Percentiles rank a stretch among this genome's conserved stretches.
These are phyloP conservation scores for Pipistrellus pygmaeus DNA, from an alignment of 2,797 vertebrate genomes.

Conservation along the genomic window DNA sequence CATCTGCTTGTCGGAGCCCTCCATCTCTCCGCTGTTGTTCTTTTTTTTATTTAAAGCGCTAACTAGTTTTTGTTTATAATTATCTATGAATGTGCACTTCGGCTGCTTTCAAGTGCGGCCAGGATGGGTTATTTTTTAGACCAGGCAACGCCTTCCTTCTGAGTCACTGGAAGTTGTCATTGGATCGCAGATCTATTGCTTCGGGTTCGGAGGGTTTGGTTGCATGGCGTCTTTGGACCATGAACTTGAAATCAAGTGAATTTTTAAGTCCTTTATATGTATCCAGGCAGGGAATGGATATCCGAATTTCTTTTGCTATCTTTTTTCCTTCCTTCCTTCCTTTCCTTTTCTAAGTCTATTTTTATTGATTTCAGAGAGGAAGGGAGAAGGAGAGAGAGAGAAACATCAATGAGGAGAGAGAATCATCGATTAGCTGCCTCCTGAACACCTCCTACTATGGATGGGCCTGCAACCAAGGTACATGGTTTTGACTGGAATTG, in stretches of 20 bases:
- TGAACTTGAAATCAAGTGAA: slow-evolving; percentile 59
- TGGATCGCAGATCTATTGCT: slow-evolving; percentile 57
- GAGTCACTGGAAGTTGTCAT: slow-evolving; percentile 74
- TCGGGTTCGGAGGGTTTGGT: slow-evolving; percentile 69
- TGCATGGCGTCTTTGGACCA: slow-evolving; percentile 61
- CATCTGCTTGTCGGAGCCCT: slow-evolving; percentile 86
- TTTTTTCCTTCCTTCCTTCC: no score
- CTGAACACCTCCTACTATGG: no score
- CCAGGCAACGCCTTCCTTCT: slow-evolving; percentile 75
- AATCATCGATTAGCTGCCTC: no score
- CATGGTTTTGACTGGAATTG: no score
- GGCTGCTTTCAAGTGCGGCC: slow-evolving; percentile 82
- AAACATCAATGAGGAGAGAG: no score
- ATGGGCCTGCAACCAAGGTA: no score
- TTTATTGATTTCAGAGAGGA: no score
- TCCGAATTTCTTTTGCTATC: slow-evolving; percentile 15
- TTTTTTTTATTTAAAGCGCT: slow-evolving; percentile 85
- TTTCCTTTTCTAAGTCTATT: no score
- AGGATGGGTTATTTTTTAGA: slow-evolving; percentile 70
- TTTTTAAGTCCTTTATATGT: slow-evolving; percentile 29
- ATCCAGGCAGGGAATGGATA: not conserved
- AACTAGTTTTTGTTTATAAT: slow-evolving; percentile 87
- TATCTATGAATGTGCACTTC: slow-evolving; percentile 83
- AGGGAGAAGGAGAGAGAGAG: no score
- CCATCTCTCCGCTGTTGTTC: slow-evolving; percentile 84